These are phyloP conservation scores for Sarcophaga rosellei DNA, from an alignment of 2,888 invertebrate species.

Conservation along the genomic window DNA sequence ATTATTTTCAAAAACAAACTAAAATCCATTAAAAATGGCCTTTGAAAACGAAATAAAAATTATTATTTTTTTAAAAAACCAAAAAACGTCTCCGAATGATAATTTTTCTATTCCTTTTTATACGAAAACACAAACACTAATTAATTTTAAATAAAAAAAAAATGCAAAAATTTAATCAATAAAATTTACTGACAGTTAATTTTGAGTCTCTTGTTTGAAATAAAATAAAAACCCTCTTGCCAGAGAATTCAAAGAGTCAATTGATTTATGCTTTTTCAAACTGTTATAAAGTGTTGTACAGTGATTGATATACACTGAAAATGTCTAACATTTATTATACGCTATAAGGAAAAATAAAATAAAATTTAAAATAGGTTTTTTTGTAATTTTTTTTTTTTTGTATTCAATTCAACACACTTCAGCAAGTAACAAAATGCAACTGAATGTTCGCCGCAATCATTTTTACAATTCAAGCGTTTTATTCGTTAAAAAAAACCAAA, in stretches of 20 bases:
- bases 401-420: conserved; percentile 68
- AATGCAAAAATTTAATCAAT: neutral
- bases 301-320: no score
- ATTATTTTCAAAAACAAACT: no score
- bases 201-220: neutral
- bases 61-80: no score
- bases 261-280: conserved; percentile 1
- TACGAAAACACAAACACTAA: no score
- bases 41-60: no score
- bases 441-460: conserved; percentile 69
- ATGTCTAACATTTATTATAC: no score
- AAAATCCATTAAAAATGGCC: no score
- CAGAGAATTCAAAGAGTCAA: conserved; percentile 25
- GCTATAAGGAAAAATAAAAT: no score
- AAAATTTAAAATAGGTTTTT: no score
- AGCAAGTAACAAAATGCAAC: conserved; percentile 74
- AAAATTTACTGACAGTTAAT: neutral
- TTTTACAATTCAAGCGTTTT: conserved; percentile 70
- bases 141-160: no score
- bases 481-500: conserved; percentile 49
- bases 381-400: neutral
- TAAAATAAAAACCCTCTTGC: neutral
- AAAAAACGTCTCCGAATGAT: no score
- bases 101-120: no score
- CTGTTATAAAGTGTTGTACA: neutral